phyloP scores from a whole-genome alignment of 2,888 invertebrate genomes.

The Phania funesta region DNA sequence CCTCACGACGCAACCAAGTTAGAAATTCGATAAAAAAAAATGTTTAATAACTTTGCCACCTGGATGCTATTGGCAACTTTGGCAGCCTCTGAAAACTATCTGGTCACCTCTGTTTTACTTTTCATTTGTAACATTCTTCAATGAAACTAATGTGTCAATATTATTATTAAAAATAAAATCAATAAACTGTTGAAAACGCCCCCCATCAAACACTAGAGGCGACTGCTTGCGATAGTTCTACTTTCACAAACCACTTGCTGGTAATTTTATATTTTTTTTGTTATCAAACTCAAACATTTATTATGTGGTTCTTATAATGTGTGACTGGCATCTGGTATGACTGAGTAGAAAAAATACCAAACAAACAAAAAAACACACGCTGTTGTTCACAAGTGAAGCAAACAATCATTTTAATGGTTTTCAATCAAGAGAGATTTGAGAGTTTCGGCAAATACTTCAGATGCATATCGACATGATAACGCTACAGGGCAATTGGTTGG shows the following conservation, averaged over 20 bases:
- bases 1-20: too few species aligned
- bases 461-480: not conserved
- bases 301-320: not conserved
- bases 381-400: constrained; percentile 1
- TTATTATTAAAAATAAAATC: not conserved
- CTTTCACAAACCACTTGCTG: not conserved
- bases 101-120: too few species aligned
- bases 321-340: constrained; percentile 3
- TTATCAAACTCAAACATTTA: not conserved
- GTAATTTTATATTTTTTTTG: not conserved
- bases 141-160: not conserved
- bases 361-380: not conserved
- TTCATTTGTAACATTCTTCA: too few species aligned
- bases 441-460: constrained; percentile 3
- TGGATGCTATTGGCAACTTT: too few species aligned
- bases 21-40: too few species aligned
- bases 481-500: too few species aligned
- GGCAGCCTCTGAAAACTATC: too few species aligned
- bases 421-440: not conserved
- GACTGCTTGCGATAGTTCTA: not conserved
- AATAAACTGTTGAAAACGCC: constrained; percentile 26
- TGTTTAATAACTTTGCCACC: too few species aligned
- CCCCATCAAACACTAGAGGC: not conserved
- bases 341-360: not conserved
- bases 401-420: constrained; percentile 5